A percentile compares a stretch with the other conserved stretches of the same genome.
phyloP scores from a whole-genome alignment of 2,797 vertebrate genomes.

The Coendou prehensilis region DNA sequence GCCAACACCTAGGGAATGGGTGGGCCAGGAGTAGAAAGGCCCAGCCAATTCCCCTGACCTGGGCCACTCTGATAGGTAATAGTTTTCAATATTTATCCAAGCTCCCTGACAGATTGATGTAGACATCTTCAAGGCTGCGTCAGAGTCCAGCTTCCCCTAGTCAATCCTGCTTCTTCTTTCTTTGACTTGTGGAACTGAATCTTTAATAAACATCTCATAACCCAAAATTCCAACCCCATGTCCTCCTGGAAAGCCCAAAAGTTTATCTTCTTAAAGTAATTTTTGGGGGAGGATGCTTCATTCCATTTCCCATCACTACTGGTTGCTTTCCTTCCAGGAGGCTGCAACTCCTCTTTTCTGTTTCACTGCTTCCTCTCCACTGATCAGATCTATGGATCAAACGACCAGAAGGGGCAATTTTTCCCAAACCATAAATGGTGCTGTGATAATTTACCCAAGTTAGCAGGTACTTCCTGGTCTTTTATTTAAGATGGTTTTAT shows the following conservation, averaged over 20 bases:
- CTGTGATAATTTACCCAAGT: background rate
- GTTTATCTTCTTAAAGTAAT: background rate
- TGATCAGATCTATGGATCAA: background rate
- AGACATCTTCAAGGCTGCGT: background rate
- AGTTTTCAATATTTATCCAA: background rate
- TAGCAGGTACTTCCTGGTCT: background rate
- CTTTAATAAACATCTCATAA: background rate
- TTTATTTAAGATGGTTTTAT: background rate
- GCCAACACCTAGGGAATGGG: too few relatives aligned
- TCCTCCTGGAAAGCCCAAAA: background rate
- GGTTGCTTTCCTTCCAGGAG: background rate
- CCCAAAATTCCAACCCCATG: background rate
- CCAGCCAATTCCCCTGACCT: background rate
- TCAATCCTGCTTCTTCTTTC: background rate
- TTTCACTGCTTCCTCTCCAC: background rate
- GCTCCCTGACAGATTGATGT: background rate
- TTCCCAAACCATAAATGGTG: background rate
- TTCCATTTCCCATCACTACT: background rate
- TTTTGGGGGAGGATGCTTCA: background rate
- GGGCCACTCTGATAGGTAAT: background rate
- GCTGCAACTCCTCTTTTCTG: background rate
- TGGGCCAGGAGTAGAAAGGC: background rate
- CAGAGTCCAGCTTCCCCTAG: background rate
- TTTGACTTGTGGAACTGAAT: background rate
- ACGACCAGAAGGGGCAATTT: background rate